Conservation (phyloP, 2,797 vertebrate species). For the Vespertilio murinus region DNA sequence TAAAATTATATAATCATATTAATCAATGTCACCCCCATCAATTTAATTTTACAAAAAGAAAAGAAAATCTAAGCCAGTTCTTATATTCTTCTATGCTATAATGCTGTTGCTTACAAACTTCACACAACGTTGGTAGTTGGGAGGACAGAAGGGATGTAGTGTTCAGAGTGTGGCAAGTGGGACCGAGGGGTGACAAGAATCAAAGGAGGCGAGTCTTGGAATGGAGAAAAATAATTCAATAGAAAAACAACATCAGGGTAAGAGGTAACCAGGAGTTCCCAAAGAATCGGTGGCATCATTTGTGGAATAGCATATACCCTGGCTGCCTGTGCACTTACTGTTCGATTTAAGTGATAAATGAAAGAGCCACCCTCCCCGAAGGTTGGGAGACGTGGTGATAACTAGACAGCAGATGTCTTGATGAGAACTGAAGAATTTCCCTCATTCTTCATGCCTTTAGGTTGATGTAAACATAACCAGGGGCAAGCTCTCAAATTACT, state of each 20-base stretch:
- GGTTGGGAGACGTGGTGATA: neutral
- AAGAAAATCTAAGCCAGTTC: neutral
- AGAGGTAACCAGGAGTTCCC: neutral
- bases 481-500: neutral
- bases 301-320: neutral
- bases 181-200: neutral
- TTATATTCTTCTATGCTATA: neutral
- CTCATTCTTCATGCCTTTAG: neutral
- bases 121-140: neutral
- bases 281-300: neutral
- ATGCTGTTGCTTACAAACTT: neutral
- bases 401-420: neutral
- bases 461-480: neutral
- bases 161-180: neutral
- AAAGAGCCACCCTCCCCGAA: neutral
- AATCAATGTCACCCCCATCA: neutral
- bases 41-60: neutral
- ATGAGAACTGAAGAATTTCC: neutral
- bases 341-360: neutral
- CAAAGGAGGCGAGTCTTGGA: neutral
- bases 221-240: neutral
- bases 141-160: neutral
- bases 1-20: neutral
- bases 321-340: neutral
- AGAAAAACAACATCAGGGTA: neutral